Evolutionary conservation across 2,113 vertebrate species (phyloP).

Genomic region (Lycaon pictus): DNA sequence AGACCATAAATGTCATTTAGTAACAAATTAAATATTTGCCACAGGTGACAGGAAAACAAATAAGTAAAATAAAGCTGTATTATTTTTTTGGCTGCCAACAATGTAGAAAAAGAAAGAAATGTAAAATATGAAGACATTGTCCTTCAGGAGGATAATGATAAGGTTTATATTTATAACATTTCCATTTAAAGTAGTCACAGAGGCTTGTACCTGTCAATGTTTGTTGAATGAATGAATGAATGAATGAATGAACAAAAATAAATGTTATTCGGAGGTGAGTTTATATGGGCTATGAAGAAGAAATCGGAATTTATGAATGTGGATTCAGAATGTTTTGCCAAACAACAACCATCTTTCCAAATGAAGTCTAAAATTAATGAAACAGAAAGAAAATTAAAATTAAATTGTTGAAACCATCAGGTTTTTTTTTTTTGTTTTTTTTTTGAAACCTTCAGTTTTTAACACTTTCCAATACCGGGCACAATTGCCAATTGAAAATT

Average conservation of each 20-base stretch:
- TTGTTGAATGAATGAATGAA: conserved; percentile 11
- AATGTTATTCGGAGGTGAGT: neutral
- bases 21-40: conserved; percentile 67
- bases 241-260: neutral
- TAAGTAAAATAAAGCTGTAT: conserved; percentile 62
- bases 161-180: conserved; percentile 62
- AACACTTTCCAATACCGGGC: neutral
- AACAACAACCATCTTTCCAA: neutral
- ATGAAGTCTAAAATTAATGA: conserved; percentile 19
- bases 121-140: conserved; percentile 60
- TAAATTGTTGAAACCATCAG: neutral
- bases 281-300: neutral
- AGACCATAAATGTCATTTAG: conserved; percentile 73
- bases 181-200: conserved; percentile 52
- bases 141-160: conserved; percentile 68
- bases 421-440: no score
- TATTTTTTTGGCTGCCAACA: conserved; percentile 46
- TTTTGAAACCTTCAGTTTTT: neutral
- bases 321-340: neutral
- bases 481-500: neutral
- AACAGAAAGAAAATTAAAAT: neutral
- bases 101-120: conserved; percentile 46
- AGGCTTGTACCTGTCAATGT: conserved; percentile 1
- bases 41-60: conserved; percentile 69
- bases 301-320: neutral